A percentile compares a stretch with the other conserved stretches of the same genome.
These are phyloP conservation scores for Arge pagana DNA, from an alignment of 2,888 invertebrate genomes.

Conservation along the genomic window DNA sequence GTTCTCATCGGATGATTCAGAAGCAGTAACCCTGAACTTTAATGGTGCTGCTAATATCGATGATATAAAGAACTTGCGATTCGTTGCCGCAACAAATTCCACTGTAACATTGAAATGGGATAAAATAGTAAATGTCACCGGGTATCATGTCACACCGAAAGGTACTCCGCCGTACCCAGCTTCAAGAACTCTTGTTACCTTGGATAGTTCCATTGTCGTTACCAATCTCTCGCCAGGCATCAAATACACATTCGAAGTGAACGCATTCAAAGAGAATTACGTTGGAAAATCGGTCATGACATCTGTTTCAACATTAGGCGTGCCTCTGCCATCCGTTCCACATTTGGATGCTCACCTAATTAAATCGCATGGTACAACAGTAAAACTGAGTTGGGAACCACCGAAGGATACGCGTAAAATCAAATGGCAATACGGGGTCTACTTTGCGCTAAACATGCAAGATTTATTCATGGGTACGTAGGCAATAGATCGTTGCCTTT, in stretches of 20 bases:
- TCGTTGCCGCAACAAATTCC: conserved; percentile 60
- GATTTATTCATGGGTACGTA: conserved; percentile 66
- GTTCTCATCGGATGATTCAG: conserved; percentile 67
- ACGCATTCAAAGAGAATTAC: conserved; percentile 65
- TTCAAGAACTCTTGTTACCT: conserved; percentile 58
- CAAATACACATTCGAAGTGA: conserved; percentile 66
- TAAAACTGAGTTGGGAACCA: conserved; percentile 70
- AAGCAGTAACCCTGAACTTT: conserved; percentile 64
- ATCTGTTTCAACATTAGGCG: conserved; percentile 60
- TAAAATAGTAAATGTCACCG: conserved; percentile 63
- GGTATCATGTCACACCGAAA: conserved; percentile 63
- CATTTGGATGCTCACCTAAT: conserved; percentile 61
- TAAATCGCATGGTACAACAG: conserved; percentile 65
- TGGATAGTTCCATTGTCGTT: conserved; percentile 54
- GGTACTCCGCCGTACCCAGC: conserved; percentile 64
- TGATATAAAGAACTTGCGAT: conserved; percentile 63
- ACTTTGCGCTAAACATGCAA: conserved; percentile 67
- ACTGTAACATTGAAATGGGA: conserved; percentile 68
- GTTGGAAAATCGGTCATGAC: conserved; percentile 63
- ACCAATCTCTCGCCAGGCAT: conserved; percentile 58
- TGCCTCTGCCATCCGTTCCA: conserved; percentile 60
- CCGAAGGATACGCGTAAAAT: conserved; percentile 64
- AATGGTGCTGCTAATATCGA: conserved; percentile 70
- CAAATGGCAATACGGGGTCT: conserved; percentile 71
- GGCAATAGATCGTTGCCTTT: neutral